Evolutionary conservation across 2,888 invertebrate species (phyloP), one percentile per base, ranked within the genome.

Genomic region (Trachelus stipa): DNA sequence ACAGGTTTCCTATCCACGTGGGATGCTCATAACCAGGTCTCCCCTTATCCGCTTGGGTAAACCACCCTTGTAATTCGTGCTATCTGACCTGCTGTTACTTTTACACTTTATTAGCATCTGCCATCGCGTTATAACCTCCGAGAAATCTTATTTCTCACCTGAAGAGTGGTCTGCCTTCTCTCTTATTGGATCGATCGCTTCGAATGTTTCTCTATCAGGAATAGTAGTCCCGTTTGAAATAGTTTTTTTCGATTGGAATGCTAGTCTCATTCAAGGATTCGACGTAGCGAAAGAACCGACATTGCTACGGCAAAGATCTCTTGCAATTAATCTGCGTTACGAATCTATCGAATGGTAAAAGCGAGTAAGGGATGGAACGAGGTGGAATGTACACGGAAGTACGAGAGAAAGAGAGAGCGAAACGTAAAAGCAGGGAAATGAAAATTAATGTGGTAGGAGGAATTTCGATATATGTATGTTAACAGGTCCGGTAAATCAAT

Each of bases 281-380:
- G 56, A 56, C 56, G 9, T 56, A 23, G 56, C 15, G 23, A 56
- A 23, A 56, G 56, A 56, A 23, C 9, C 23, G 56, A 56, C 71
- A 4, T 31, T 34, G 71, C 76, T 82, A 80, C 81, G 84, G 86
- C 85, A 87, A 87, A 87, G 87, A 87, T 86, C 85, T 86, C 88
- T 86, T 71, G 33, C 87, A 85, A 88, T 88, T 88, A 88, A 88
- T 88, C 87, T 87, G 84, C 83, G 87, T 88, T 88, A 87, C 84
- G 87, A 83, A 84, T 86, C 81, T 79, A 79, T 80, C 80, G 81
- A 77, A 71, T 71, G 71, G 71, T 33, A 71, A 33, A 71, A 71
- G 56, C 23, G 56, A 9, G 23, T 23, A 56, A 56, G 56, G 40
- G 23, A 23, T 56, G 56, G 56, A 56, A 56, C 56, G 56, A 56